phyloP scores from a whole-genome alignment of 2,797 vertebrate genomes.

The Danio albolineatus region DNA sequence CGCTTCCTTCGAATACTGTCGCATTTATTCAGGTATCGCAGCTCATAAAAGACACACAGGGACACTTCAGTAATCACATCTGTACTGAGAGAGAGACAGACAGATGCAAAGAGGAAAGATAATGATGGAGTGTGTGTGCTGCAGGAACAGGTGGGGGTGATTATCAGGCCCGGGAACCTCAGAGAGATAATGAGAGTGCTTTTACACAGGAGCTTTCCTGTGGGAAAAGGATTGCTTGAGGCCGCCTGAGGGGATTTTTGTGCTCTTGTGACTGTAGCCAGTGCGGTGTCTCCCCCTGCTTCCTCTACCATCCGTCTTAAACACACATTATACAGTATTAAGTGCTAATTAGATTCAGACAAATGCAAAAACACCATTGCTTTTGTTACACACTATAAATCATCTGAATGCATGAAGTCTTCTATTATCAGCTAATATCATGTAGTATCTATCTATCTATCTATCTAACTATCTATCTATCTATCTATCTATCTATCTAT shows the following conservation, averaged over 20 bases:
- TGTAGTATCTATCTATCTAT: not conserved
- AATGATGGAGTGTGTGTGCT: slow-evolving; percentile 20
- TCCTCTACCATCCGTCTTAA: not conserved
- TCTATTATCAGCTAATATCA: not conserved
- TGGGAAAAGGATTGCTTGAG: slow-evolving; percentile 49
- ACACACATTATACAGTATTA: not conserved
- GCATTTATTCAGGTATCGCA: not conserved
- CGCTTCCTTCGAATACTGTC: not conserved
- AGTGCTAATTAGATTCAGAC: not conserved
- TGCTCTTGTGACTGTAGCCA: slow-evolving; percentile 27
- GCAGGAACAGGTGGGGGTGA: slow-evolving; percentile 55
- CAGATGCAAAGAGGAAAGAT: slow-evolving; percentile 20
- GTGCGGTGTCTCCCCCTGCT: not conserved
- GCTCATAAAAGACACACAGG: not conserved
- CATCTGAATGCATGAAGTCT: not conserved
- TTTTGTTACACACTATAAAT: not conserved
- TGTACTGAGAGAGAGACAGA: not conserved
- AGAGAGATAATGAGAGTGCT: slow-evolving; percentile 56
- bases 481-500: not conserved
- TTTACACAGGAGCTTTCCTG: slow-evolving; percentile 52
- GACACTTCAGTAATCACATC: slow-evolving; percentile 15
- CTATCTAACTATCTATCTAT: too few relatives aligned
- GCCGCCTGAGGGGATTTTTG: slow-evolving; percentile 23
- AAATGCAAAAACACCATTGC: not conserved
- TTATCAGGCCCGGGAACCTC: slow-evolving; percentile 53